phyloP scores from a whole-genome alignment of 2,888 invertebrate species.

The Diaprepes abbreviatus region DNA sequence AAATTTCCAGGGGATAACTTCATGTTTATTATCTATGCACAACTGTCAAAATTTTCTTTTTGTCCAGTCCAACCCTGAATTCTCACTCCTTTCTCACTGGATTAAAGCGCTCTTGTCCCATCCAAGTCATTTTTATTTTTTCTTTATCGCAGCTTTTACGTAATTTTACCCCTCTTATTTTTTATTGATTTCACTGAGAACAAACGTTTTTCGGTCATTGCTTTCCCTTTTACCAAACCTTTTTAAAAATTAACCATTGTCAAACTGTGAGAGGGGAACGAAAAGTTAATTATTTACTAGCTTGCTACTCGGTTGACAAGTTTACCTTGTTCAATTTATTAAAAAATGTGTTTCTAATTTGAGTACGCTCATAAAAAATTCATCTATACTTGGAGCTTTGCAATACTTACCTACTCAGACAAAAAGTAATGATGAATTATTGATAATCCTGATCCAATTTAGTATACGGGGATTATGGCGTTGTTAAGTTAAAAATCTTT shows the following conservation, averaged over 20 bases:
- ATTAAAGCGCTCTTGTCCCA: too few species aligned
- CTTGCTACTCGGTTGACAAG: neutral
- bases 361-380: neutral
- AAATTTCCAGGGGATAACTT: too few species aligned
- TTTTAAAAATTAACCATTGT: slow-evolving; percentile 27
- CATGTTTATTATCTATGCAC: too few species aligned
- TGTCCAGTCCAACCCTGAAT: too few species aligned
- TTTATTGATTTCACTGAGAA: slow-evolving; percentile 9
- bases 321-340: slow-evolving; percentile 15
- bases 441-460: too few species aligned
- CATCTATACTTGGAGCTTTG: neutral
- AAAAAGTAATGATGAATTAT: neutral
- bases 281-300: neutral
- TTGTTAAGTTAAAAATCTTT: too few species aligned
- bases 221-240: slow-evolving; percentile 21
- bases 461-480: too few species aligned
- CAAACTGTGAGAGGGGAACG: slow-evolving; percentile 1
- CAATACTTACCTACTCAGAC: neutral
- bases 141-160: neutral
- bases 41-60: too few species aligned
- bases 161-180: neutral
- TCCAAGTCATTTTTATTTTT: too few species aligned
- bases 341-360: neutral
- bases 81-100: too few species aligned
- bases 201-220: slow-evolving; percentile 13